Evolutionary conservation across 1,140 invertebrate species (phyloP), one percentile per base, ranked within the genome.

Genomic region (Muscidifurax raptorellus): DNA sequence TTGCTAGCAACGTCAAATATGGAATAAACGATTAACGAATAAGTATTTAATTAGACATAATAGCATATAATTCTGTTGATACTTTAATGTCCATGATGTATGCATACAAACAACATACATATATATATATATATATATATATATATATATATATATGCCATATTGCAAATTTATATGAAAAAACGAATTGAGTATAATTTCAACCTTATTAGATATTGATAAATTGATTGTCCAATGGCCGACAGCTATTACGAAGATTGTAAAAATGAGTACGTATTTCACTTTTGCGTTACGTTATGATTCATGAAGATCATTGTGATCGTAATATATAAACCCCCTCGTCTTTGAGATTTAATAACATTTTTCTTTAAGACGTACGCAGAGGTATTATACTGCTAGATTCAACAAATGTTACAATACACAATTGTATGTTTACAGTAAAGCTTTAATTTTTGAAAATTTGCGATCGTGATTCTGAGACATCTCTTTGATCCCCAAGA

Each of bases 41-140:
- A 66, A 74, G 52, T 59, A 80, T 74, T 79, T 74, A 47, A 64
- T 32, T 32, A 78, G 13, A n/a, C 28, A 28, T 69, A 76, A 83
- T 28, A 78, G 13, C 36, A 12, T 74, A 66, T 80, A 28, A 74
- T 80, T 84, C 25, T 67, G 83, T 84, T 80, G 52, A 67, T 80
- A 84, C 6, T 80, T 79, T 25, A 80, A 80, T 84, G 71, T 75
- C 78, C 36, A 67, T 76, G 18, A 40, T 78, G 12, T 79, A 44
- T 80, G n/a, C 40, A 80, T 40, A 64, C 36, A 79, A 72, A 72
- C n/a, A 76, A 25, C 18, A 66, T 15, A 27, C 59, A 74, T 64
- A 59, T 36, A 52, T 32, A 69, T 18, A 77, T 47, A 78, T 30
- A 28, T 30, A n/a, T n/a, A n/a, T n/a, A n/a, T n/a, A n/a, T n/a